Evolutionary conservation across 2,888 invertebrate genomes (phyloP), one percentile per base, ranked within the genome.

Genomic region (Chesias legatella): DNA sequence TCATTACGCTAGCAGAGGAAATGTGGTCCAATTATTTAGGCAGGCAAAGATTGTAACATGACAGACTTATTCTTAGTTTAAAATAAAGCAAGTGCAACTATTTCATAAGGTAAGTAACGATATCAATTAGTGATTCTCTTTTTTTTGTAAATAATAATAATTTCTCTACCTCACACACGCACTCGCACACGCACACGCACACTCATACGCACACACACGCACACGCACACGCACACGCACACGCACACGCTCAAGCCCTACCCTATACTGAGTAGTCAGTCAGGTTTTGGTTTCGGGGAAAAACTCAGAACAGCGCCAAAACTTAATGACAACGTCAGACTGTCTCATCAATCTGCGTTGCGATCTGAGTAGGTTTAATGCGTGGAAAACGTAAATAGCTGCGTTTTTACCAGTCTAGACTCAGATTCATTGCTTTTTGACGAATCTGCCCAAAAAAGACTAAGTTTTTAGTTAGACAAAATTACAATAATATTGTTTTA

Each of bases 281-380:
- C 40, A 29, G 31, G 40, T 33, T 27, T 25, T 57, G 54, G 49
- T 56, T 63, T 51, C 50, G 43, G 56, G 72, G 74, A 83, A 82
- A 82, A 79, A 73, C 69, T 60, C 61, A 59, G 68, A 56, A 60
- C 67, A 64, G 70, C 63, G 66, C 68, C 62, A 59, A n/a, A 51
- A 74, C 80, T 79, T 83, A 84, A 86, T 83, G 84, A 83, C 78
- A 78, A 75, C 77, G 82, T 83, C 82, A 76, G 73, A 58, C 63
- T 58, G 60, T 68, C 74, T 78, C 82, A 84, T 84, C 82, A 82
- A 82, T 84, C 84, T 82, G 58, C 61, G 60, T 60, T 59, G 61
- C 67, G 63, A 59, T 8, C 10, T 31, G 36, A 30, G 30, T 33
- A 41, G 33, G 8, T 40, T 43, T 31, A 37, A 34, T 40, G 39